Base-by-base conservation (phyloP, 2,113 vertebrate genomes). In the Brienomyrus brachyistius region DNA sequence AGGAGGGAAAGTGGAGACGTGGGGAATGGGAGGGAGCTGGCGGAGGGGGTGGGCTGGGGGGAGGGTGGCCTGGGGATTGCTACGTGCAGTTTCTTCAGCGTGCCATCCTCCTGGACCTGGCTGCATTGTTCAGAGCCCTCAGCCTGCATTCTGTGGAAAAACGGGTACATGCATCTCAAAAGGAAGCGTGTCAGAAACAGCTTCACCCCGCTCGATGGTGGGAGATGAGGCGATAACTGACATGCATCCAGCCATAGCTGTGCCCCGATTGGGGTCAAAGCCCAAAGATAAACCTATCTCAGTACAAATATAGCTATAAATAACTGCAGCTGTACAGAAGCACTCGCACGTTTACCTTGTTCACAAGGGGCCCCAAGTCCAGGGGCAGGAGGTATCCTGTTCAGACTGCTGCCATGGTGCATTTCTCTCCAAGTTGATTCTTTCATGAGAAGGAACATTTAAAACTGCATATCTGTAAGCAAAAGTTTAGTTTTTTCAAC, bases 21-120 rank as follows among this genome's bases (percentile, higher is more conserved):
- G 87, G 89, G 88, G 90, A 90, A 92, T 27, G 23, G 48, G 23
- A 35, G 48, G 27, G 11, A 83, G 27, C 19, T 35, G 35, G 9
- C 4, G 15, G 31, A 54, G 52, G 52, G 52, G 17, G 51, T 54
- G 51, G 11, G 8, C 35, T 47, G 91, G 48, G 21, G 9, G 23
- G 74, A 23, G 85, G 51, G 5, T 7, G 19, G 91, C 88, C 87
- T 88, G 74, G 87, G 56, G 89, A 90, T 90, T 5, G 90, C 92
- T 96, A 96, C 94, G 94, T 96, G 95, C 95, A 91, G 92, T 95
- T 95, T 96, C 92, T 92, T 92, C 89, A 89, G 91, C 90, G 90
- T 93, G 90, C 77, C 93, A 86, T 91, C 90, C 93, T 92, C 92
- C 88, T 90, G 3, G 40, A 91, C 90, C 89, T 90, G 89, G 90